Percentiles rank a stretch among this genome's conserved stretches.
Conservation (phyloP, 2,797 vertebrate species). For the Poeciliopsis infans region DNA sequence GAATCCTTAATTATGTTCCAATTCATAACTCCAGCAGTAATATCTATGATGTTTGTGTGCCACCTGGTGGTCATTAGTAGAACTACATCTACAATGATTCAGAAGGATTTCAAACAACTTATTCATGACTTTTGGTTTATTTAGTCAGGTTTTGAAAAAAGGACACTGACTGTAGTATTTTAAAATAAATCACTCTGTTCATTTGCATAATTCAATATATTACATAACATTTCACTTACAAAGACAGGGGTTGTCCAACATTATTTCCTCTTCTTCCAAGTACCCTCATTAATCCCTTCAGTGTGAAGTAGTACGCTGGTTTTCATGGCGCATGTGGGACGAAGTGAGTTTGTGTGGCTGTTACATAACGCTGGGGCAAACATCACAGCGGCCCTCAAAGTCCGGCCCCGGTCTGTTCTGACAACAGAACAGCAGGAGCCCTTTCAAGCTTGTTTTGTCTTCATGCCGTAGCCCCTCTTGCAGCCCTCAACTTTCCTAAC, state of each 20-base stretch:
- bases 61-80: constrained; percentile 45
- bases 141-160: constrained; percentile 34
- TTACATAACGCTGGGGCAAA: constrained; percentile 60
- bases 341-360: constrained; percentile 58
- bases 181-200: constrained; percentile 42
- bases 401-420: constrained; percentile 52
- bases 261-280: neutral
- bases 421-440: constrained; percentile 57
- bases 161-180: constrained; percentile 4
- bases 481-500: neutral
- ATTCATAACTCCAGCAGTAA: neutral
- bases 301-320: constrained; percentile 15
- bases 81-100: constrained; percentile 18
- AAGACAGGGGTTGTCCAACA: neutral
- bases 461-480: constrained; percentile 4
- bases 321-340: constrained; percentile 35
- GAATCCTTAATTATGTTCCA: neutral
- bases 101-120: neutral
- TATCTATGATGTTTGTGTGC: constrained; percentile 6
- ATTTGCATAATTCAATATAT: constrained; percentile 23
- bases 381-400: constrained; percentile 44
- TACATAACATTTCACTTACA: constrained; percentile 25
- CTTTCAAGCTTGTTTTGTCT: constrained; percentile 32
- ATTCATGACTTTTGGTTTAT: constrained; percentile 40
- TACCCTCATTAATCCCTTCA: constrained; percentile 39